These are phyloP conservation scores for Pavo muticus DNA, from an alignment of 2,113 vertebrate genomes.

Conservation along the genomic window DNA sequence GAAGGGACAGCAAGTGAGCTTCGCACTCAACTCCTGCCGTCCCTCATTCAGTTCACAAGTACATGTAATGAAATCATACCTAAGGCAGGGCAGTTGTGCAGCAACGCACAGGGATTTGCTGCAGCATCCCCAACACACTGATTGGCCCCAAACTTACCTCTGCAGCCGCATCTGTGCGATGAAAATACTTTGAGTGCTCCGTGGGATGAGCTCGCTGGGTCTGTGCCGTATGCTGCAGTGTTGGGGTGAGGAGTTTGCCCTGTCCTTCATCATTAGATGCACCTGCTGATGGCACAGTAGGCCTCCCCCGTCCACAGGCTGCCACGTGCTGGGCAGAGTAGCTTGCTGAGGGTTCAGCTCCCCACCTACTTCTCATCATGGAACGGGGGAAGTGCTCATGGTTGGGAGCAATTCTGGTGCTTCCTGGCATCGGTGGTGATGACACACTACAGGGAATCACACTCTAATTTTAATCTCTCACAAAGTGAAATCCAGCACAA, in stretches of 20 bases:
- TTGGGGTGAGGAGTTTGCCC: neutral
- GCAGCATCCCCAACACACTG: neutral
- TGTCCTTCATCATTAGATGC: neutral
- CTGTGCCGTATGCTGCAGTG: neutral
- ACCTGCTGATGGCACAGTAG: neutral
- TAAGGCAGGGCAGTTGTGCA: neutral
- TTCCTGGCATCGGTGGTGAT: neutral
- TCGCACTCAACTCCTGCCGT: neutral
- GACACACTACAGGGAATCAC: neutral
- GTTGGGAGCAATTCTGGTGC: neutral
- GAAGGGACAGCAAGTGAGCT: neutral
- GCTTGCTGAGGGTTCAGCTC: neutral
- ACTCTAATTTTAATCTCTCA: neutral
- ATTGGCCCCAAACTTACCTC: conserved; percentile 23
- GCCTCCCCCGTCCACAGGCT: neutral
- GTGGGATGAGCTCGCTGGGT: rapidly evolving
- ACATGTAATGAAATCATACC: neutral
- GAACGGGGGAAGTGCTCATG: neutral
- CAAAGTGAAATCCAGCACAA: neutral
- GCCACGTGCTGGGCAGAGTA: neutral
- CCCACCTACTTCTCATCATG: neutral
- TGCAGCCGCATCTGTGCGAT: neutral
- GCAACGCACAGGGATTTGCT: neutral
- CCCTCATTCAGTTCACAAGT: neutral
- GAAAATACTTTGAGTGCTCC: neutral